Conservation (phyloP, 1,140 invertebrate genomes). For the Stegodyphus mimosarum region DNA sequence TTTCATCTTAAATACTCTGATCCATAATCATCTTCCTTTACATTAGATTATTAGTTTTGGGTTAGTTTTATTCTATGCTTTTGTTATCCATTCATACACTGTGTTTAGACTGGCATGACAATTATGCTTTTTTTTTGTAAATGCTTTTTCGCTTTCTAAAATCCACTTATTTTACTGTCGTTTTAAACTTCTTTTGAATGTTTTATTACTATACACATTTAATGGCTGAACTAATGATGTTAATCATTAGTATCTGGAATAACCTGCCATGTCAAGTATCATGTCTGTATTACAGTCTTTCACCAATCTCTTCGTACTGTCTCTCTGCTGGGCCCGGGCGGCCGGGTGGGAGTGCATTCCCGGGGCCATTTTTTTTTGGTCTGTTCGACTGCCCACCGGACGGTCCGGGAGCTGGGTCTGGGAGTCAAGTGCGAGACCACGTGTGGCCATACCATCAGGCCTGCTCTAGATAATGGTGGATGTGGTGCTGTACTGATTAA, state of each 20-base stretch:
- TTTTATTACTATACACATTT: constrained; percentile 60
- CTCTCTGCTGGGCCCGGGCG: no score
- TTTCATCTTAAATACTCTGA: no score
- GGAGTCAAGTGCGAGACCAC: no score
- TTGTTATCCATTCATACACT: neutral
- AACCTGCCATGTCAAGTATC: constrained; percentile 3
- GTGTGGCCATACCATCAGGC: no score
- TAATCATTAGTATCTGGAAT: constrained; percentile 52
- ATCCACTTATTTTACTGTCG: neutral
- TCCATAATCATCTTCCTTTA: no score
- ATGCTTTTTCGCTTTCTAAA: constrained; percentile 9
- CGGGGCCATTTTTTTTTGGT: no score
- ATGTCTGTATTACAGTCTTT: neutral
- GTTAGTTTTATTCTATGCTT: neutral
- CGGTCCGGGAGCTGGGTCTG: no score
- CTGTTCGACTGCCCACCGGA: no score
- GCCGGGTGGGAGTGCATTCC: no score
- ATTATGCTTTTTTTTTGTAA: neutral
- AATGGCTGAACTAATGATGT: constrained; percentile 60
- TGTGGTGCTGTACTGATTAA: no score
- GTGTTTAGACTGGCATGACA: neutral
- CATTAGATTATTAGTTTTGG: no score
- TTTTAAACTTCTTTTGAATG: constrained; percentile 54
- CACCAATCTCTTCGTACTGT: neutral
- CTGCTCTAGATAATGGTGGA: no score